phyloP scores from a whole-genome alignment of 2,797 vertebrate species.

The Chaetophractus vellerosus region DNA sequence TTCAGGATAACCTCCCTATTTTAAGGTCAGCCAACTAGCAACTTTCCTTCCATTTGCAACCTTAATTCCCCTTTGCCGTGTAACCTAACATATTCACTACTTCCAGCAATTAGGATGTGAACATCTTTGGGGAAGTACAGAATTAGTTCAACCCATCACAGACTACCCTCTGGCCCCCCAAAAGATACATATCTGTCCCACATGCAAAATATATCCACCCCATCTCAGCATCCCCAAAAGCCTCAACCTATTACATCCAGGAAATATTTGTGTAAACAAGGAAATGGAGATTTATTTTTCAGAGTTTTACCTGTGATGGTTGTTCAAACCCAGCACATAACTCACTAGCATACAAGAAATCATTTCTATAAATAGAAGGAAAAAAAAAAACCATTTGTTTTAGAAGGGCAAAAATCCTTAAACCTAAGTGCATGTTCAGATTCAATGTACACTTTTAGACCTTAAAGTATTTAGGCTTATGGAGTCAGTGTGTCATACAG shows the following conservation, averaged over 20 bases:
- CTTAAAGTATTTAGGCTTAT: not conserved
- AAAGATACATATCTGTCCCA: not conserved
- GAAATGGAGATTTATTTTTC: not conserved
- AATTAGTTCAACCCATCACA: not conserved
- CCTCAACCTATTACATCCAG: not conserved
- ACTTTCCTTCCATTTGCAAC: not conserved
- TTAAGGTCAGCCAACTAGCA: not conserved
- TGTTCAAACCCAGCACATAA: not conserved
- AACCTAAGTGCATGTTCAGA: not conserved
- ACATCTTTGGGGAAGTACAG: not conserved
- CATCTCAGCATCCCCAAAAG: not conserved
- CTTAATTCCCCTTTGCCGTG: not conserved
- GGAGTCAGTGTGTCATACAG: not conserved
- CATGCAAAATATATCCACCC: not conserved
- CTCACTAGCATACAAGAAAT: not conserved
- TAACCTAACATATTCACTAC: not conserved
- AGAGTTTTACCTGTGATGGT: not conserved
- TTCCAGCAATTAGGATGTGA: not conserved
- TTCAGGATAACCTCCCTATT: not conserved
- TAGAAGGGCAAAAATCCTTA: conserved; percentile 18
- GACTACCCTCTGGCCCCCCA: not conserved
- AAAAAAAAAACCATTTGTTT: not conserved
- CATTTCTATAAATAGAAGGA: not conserved
- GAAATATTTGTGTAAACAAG: not conserved
- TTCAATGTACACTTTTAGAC: conserved; percentile 18